A percentile compares a stretch with the other conserved stretches of the same genome.
Evolutionary conservation across 2,888 invertebrate species (phyloP).

Genomic region (Rhodophaea formosa): DNA sequence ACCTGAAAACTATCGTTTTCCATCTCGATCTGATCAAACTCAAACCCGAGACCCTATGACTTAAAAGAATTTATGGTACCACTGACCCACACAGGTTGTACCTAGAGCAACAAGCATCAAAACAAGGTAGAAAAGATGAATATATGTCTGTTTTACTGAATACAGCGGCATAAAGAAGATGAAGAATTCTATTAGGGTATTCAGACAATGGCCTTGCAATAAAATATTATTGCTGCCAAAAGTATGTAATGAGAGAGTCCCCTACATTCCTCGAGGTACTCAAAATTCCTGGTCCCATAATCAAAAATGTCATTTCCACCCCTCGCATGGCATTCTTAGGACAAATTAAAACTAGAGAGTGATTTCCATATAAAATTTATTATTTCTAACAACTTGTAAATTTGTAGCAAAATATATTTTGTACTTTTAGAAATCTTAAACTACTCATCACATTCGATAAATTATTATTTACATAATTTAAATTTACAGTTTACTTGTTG

Average conservation of each 20-base stretch:
- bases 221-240: slow-evolving; percentile 20
- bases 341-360: slow-evolving; percentile 22
- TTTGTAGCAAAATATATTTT: slow-evolving; percentile 60
- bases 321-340: slow-evolving; percentile 29
- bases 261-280: slow-evolving; percentile 42
- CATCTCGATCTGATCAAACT: too few species aligned
- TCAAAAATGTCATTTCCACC: slow-evolving; percentile 36
- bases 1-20: too few species aligned
- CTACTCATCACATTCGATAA: slow-evolving; percentile 45
- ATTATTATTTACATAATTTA: slow-evolving; percentile 55
- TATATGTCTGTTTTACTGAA: neutral
- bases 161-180: neutral
- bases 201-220: neutral
- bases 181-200: neutral
- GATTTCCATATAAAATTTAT: slow-evolving; percentile 54
- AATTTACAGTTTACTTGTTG: neutral
- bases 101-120: too few species aligned
- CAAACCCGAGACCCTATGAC: too few species aligned
- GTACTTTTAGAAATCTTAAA: slow-evolving; percentile 29
- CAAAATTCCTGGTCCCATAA: slow-evolving; percentile 46
- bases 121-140: too few species aligned
- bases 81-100: too few species aligned
- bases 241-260: slow-evolving; percentile 38
- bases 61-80: too few species aligned
- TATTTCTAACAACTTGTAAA: slow-evolving; percentile 64